phyloP scores from a whole-genome alignment of 1,140 invertebrate genomes.

The Drosophila subpulchrella region DNA sequence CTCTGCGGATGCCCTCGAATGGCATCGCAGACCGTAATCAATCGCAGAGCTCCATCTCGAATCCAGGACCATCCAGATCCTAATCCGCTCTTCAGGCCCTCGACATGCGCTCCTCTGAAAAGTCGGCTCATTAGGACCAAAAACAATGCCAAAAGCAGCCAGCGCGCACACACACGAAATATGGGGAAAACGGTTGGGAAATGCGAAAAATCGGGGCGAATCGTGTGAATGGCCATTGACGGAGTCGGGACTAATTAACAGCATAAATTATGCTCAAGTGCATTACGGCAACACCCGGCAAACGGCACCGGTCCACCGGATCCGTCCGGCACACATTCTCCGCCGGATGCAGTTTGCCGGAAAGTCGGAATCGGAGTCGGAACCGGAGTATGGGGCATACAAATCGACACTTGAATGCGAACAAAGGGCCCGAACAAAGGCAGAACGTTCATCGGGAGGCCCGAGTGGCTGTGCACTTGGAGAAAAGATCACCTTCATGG shows the following conservation, averaged over 20 bases:
- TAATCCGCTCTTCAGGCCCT: conserved; percentile 37
- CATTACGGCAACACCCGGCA: conserved; percentile 64
- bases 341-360: conserved; percentile 45
- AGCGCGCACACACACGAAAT: conserved; percentile 2
- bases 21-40: conserved; percentile 20
- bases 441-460: conserved; percentile 17
- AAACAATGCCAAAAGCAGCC: conserved; percentile 36
- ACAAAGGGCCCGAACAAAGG: conserved; percentile 47
- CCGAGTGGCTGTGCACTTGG: background rate
- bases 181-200: conserved; percentile 13
- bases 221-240: conserved; percentile 64
- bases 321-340: conserved; percentile 37
- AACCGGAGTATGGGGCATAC: conserved; percentile 37
- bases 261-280: conserved; percentile 81
- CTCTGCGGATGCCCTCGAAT: conserved; percentile 24
- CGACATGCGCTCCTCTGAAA: conserved; percentile 11
- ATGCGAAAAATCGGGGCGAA: conserved; percentile 37
- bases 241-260: conserved; percentile 72
- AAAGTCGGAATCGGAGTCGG: conserved; percentile 15
- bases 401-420: conserved; percentile 76
- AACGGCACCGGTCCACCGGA: conserved; percentile 10
- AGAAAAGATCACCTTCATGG: background rate
- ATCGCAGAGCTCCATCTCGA: conserved; percentile 7
- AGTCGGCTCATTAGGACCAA: conserved; percentile 48
- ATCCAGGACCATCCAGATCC: conserved; percentile 20